Percentiles rank a stretch among this genome's conserved stretches.
These are phyloP conservation scores for Adelosebastes latens DNA, from an alignment of 2,797 vertebrate genomes.

Conservation along the genomic window DNA sequence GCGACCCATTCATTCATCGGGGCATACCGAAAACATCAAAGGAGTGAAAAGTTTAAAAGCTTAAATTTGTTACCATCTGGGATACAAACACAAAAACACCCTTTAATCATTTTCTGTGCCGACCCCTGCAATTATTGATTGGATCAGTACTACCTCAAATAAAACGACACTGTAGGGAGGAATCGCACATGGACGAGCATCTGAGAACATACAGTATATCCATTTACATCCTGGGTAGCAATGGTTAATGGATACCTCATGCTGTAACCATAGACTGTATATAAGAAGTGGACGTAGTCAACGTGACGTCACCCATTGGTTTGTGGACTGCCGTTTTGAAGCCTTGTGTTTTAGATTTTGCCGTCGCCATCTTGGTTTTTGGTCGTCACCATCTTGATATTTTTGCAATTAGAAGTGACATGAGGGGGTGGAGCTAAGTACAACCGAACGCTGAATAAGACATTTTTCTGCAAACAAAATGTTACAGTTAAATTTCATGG, in stretches of 20 bases:
- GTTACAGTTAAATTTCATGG: too few species aligned
- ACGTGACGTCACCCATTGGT: too few species aligned
- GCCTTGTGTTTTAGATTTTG: accelerated
- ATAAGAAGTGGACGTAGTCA: too few species aligned
- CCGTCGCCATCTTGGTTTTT: too few species aligned
- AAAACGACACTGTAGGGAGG: neutral
- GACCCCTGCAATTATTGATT: slow-evolving; percentile 14
- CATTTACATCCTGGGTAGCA: neutral
- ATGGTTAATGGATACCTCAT: neutral
- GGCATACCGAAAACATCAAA: slow-evolving; percentile 30
- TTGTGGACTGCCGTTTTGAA: too few species aligned
- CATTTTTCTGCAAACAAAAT: too few species aligned
- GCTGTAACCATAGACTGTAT: too few species aligned
- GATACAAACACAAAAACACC: neutral
- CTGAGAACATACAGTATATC: neutral
- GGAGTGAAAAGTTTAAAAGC: slow-evolving; percentile 33
- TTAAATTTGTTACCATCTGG: neutral
- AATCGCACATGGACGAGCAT: neutral
- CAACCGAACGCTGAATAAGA: too few species aligned
- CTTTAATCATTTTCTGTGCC: slow-evolving; percentile 12
- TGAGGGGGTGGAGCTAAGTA: accelerated
- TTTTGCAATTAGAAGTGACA: too few species aligned
- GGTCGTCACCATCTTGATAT: too few species aligned
- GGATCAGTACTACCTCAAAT: slow-evolving; percentile 27
- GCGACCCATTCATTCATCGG: slow-evolving; percentile 46